A percentile compares a stretch with the other conserved stretches of the same genome.
phyloP scores from a whole-genome alignment of 2,888 invertebrate species.

The Aricia artaxerxes region DNA sequence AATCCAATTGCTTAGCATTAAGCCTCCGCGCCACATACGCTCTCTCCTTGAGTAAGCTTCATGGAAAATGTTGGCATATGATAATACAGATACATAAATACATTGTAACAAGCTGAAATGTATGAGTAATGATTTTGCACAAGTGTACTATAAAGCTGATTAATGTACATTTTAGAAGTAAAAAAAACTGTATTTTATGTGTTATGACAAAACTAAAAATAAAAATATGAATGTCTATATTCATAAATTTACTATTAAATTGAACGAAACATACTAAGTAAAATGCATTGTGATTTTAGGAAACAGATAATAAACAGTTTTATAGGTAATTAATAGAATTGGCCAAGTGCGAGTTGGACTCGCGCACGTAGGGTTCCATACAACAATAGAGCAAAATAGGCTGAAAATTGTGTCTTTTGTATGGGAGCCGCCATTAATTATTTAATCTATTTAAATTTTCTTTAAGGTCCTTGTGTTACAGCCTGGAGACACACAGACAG shows the following conservation, averaged over 20 bases:
- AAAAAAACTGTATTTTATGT: not conserved
- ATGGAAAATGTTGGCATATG: conserved; percentile 50
- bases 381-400: too few species aligned
- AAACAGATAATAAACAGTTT: not conserved
- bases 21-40: conserved; percentile 86
- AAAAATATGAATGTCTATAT: not conserved
- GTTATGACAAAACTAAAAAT: not conserved
- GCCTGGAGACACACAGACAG: too few species aligned
- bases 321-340: not conserved
- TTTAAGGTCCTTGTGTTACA: too few species aligned
- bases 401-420: too few species aligned
- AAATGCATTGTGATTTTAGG: not conserved
- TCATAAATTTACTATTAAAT: not conserved
- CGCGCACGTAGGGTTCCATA: too few species aligned
- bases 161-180: not conserved
- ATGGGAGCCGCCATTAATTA: too few species aligned
- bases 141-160: not conserved
- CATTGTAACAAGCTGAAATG: conserved; percentile 6
- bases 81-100: conserved; percentile 32
- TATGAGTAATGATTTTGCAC: conserved; percentile 1
- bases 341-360: too few species aligned
- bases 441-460: too few species aligned
- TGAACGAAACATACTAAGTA: not conserved
- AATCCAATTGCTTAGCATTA: conserved; percentile 91
- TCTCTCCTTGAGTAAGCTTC: conserved; percentile 71